phyloP scores from a whole-genome alignment of 2,888 invertebrate genomes.

The Capitulum mitella region DNA sequence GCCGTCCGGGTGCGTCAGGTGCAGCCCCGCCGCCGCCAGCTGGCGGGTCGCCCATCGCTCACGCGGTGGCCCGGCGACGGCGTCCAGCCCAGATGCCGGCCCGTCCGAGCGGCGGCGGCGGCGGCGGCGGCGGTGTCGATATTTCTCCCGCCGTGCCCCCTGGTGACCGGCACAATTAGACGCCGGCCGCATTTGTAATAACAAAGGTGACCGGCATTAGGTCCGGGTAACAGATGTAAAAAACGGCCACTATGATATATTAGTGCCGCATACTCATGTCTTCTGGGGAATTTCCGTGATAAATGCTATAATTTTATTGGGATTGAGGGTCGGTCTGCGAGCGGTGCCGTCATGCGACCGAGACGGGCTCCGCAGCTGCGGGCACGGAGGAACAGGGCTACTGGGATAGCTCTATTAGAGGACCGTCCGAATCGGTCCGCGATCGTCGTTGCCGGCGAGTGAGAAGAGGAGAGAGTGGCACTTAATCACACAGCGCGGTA shows the following conservation, averaged over 20 bases:
- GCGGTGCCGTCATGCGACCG: background rate
- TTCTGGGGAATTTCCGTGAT: background rate
- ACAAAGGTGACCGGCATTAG: slow-evolving; percentile 8
- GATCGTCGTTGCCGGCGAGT: too few relatives aligned
- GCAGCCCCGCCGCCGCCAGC: too few relatives aligned
- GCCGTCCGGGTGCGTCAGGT: too few relatives aligned
- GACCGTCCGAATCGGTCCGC: too few relatives aligned
- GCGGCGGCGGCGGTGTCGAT: slow-evolving; percentile 47
- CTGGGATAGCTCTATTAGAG: too few relatives aligned
- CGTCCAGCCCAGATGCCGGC: too few relatives aligned
- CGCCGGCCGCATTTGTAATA: slow-evolving; percentile 6
- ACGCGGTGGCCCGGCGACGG: too few relatives aligned
- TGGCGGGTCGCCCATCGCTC: too few relatives aligned
- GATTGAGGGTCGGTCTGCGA: background rate
- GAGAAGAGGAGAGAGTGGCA: too few relatives aligned
- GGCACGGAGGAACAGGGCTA: too few relatives aligned
- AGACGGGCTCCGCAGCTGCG: background rate
- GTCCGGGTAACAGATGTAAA: background rate
- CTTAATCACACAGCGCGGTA: too few relatives aligned
- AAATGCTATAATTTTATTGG: slow-evolving; percentile 20
- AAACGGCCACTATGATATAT: slow-evolving; percentile 11
- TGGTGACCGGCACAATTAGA: slow-evolving; percentile 10
- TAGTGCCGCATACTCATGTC: slow-evolving; percentile 8
- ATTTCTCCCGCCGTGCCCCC: slow-evolving; percentile 44
- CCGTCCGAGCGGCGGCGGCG: background rate